Evolutionary conservation across 2,797 vertebrate genomes (phyloP), one percentile per base, ranked within the genome.

Genomic region (Thripadectes ignobilis): DNA sequence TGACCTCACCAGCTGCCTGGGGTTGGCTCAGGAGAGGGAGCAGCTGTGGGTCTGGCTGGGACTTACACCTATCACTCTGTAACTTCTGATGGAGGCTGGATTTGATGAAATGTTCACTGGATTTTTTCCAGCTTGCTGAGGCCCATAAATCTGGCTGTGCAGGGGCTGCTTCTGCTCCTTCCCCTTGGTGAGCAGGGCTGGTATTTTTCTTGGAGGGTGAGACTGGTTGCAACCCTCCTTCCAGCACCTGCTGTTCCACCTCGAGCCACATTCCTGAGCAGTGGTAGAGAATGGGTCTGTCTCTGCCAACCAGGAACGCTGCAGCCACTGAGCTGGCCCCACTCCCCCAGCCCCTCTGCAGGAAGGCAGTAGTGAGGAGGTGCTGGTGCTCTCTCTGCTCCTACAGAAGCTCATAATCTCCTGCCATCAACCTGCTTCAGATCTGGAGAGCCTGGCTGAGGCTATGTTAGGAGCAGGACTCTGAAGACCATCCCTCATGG

Each of bases 151-250:
- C 94, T 93, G 92, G 41, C 79, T 21, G 73, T 72, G 94, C 58
- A 63, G 89, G 93, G 93, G 84, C 96, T 41, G 43, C 78, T 94
- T 75, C 95, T 94, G 84, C 93, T 94, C 71, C 77, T 92, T 94
- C 85, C 82, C 88, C 91, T 94, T 16, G 1, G 67, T 59, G 77
- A 94, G 81, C 39, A 1, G 79, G 71, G 59, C 79, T 89, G 84
- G 86, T 97, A 93, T 97, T 97, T 97, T 97, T 97, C 96, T 97
- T 97, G 97, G 96, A 97, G 93, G 93, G 94, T 0, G 7, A 88
- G 68, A 86, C 61, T 78, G 77, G 79, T 93, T 71, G 55, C 69
- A 94, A 80, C 45, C 46, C 39, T 93, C 88, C 85, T 82, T 80
- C 89, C 59, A 94, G 95, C 96, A 97, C 97, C 96, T 97, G 97